Percentiles rank a stretch among this genome's conserved stretches.
phyloP scores from a whole-genome alignment of 92 coral and sea anemone species.

The Actinernus sp. region DNA sequence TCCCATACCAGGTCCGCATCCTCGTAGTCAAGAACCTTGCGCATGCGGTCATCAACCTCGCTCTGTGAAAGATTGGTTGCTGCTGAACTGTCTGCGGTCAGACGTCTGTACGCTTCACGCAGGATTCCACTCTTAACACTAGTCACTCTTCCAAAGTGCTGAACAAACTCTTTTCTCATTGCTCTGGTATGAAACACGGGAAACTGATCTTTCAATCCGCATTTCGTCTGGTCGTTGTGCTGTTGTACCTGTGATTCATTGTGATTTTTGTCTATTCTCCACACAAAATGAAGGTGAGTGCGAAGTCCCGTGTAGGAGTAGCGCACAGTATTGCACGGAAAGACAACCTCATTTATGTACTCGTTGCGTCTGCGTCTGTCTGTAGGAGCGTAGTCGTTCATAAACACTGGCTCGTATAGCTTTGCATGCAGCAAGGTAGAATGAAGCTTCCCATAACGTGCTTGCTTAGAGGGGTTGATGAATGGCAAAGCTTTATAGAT shows the following conservation, averaged over 20 bases:
- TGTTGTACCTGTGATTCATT: constrained; percentile 8
- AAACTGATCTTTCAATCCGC: constrained; percentile 19
- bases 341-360: constrained; percentile 36
- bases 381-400: constrained; percentile 45
- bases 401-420: constrained; percentile 44
- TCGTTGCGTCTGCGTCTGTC: constrained; percentile 14
- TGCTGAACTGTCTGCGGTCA: constrained; percentile 52
- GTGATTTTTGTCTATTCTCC: constrained; percentile 7
- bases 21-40: constrained; percentile 22
- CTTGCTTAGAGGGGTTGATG: constrained; percentile 40
- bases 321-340: constrained; percentile 28
- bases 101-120: constrained; percentile 54
- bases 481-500: too few relatives aligned
- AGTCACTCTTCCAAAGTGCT: constrained; percentile 25
- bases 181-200: constrained; percentile 22
- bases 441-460: constrained; percentile 38
- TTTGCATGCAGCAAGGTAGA: constrained; percentile 41
- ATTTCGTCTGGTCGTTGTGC: constrained; percentile 8
- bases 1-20: constrained; percentile 31
- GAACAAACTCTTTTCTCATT: constrained; percentile 24
- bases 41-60: constrained; percentile 23
- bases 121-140: constrained; percentile 25
- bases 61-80: constrained; percentile 17
- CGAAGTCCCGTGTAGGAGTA: constrained; percentile 44
- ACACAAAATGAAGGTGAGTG: constrained; percentile 41